phyloP scores from a whole-genome alignment of 2,113 vertebrate genomes.

The Aviceda subcristata region DNA sequence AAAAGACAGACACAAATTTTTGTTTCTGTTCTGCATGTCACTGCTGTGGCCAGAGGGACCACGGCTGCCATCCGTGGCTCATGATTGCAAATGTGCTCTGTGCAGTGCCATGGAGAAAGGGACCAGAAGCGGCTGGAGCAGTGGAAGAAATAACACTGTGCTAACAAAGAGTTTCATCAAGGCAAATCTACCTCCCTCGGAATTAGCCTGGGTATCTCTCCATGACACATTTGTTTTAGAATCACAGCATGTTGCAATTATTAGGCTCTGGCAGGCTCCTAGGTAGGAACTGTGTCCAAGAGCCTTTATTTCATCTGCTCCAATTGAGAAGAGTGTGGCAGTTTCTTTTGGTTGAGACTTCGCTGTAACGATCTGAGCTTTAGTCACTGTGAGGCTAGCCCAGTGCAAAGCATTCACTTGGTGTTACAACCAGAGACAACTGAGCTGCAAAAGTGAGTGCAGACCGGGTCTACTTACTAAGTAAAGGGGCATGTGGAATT shows the following conservation, averaged over 20 bases:
- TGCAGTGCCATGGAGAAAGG: background rate
- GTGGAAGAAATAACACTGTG: background rate
- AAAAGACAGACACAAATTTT: background rate
- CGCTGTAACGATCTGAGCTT: constrained; percentile 11
- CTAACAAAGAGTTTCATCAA: background rate
- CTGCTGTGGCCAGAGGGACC: background rate
- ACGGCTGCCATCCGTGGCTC: rapidly evolving
- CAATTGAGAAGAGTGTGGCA: constrained; percentile 36
- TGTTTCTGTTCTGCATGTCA: background rate
- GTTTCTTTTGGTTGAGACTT: constrained; percentile 41
- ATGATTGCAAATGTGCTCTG: rapidly evolving
- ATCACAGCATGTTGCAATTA: constrained; percentile 41
- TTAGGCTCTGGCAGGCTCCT: constrained; percentile 33
- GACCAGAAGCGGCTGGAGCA: background rate
- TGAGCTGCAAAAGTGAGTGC: constrained; percentile 30
- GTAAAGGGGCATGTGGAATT: constrained; percentile 29
- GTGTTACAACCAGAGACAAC: constrained; percentile 39
- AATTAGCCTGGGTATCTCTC: constrained; percentile 24
- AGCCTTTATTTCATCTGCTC: constrained; percentile 28
- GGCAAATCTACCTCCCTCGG: background rate
- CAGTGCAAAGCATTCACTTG: constrained; percentile 38
- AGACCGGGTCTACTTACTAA: constrained; percentile 29
- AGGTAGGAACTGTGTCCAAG: constrained; percentile 26
- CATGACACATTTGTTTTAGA: constrained; percentile 25
- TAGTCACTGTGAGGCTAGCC: background rate